Percentiles rank a stretch among this genome's conserved stretches.
Evolutionary conservation across 2,797 vertebrate genomes (phyloP).

Genomic region (Sebastes trivittatus): DNA sequence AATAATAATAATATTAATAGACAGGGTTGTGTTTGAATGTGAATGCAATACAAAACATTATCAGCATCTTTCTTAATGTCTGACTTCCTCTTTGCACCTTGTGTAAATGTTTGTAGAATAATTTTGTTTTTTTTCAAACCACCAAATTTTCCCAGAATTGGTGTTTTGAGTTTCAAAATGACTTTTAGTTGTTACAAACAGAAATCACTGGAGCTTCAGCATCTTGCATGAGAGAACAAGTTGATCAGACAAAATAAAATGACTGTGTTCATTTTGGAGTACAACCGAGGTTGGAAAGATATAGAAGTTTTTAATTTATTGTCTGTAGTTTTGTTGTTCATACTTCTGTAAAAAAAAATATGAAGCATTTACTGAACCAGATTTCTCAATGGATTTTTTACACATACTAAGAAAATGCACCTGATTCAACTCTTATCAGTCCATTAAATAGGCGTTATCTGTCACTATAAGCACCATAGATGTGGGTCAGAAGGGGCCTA

Average conservation of each 20-base stretch:
- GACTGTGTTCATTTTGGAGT: background rate
- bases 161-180: background rate
- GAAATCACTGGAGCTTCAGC: background rate
- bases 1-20: background rate
- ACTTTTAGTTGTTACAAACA: background rate
- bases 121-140: background rate
- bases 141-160: background rate
- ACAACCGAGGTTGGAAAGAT: background rate
- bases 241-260: background rate
- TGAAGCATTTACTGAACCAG: background rate
- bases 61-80: background rate
- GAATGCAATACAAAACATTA: background rate
- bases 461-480: too few species aligned
- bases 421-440: background rate
- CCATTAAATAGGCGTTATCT: fast-evolving
- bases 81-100: background rate
- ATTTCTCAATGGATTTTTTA: background rate
- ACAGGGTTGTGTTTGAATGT: background rate
- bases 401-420: background rate
- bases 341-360: background rate
- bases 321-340: background rate
- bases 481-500: too few species aligned
- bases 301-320: background rate
- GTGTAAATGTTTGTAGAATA: background rate
- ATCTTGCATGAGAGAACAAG: background rate